Evolutionary conservation across 2,888 invertebrate genomes (phyloP).

Genomic region (Thera britannica): DNA sequence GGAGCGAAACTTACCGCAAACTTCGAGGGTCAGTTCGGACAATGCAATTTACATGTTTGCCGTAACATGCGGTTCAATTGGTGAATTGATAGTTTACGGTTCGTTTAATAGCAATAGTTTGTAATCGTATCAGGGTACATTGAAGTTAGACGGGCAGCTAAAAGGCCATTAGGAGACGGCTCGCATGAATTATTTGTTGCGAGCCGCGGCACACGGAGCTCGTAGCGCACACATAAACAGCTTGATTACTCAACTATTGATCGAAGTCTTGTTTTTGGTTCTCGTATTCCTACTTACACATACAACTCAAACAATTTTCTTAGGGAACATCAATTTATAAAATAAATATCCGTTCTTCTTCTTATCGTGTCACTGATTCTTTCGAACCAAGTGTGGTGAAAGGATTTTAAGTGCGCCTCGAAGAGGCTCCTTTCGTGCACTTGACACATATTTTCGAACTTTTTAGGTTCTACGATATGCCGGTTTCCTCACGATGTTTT

Average conservation of each 20-base stretch:
- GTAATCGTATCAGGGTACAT: conserved; percentile 67
- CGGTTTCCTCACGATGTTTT: too few species aligned
- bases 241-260: neutral
- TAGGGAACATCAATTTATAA: too few species aligned
- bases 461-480: too few species aligned
- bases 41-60: conserved; percentile 26
- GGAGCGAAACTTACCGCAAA: neutral
- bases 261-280: too few species aligned
- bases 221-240: conserved; percentile 21
- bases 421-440: too few species aligned
- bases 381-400: too few species aligned
- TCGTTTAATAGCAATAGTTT: conserved; percentile 69
- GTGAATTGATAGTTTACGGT: conserved; percentile 62
- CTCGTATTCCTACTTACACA: too few species aligned
- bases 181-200: conserved; percentile 81
- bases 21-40: conserved; percentile 23
- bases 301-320: too few species aligned
- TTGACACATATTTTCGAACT: too few species aligned
- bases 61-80: conserved; percentile 26
- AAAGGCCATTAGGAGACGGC: conserved; percentile 79
- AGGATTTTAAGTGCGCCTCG: too few species aligned
- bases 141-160: conserved; percentile 77
- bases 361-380: too few species aligned
- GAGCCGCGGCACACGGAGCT: conserved; percentile 31
- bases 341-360: too few species aligned